Conservation (phyloP, 2,888 invertebrate genomes). For the Ectobius pallidus region DNA sequence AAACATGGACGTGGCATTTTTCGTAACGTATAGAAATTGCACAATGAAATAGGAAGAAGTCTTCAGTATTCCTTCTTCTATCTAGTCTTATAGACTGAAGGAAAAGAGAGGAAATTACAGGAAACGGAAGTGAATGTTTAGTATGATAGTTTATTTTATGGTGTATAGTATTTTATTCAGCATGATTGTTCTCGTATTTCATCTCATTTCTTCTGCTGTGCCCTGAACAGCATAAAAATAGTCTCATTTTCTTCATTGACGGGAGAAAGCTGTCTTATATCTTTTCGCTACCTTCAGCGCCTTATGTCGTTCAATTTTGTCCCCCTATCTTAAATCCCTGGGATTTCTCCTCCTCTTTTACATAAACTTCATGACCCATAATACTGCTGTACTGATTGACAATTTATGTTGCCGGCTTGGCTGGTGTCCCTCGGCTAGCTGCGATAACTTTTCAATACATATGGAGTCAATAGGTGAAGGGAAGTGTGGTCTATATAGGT, state of each 20-base stretch:
- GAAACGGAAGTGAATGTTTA: background rate
- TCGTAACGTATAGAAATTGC: too few species aligned
- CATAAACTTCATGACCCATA: background rate
- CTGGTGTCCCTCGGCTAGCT: background rate
- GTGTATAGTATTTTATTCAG: background rate
- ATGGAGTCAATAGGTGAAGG: background rate
- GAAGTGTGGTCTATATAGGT: too few species aligned
- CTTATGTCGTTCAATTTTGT: background rate
- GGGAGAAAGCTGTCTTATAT: background rate
- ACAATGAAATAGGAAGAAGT: background rate
- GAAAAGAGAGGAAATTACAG: too few species aligned
- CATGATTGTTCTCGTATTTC: background rate
- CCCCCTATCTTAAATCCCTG: background rate
- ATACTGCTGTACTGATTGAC: background rate
- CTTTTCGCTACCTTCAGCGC: background rate
- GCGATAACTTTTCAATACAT: background rate
- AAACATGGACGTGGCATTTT: too few species aligned
- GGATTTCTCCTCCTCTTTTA: background rate
- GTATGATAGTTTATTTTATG: background rate
- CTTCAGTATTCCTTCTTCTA: too few species aligned
- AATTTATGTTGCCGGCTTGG: background rate
- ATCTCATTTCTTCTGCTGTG: background rate
- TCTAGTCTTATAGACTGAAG: too few species aligned
- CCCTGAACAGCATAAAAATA: background rate
- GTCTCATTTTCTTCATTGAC: background rate